Percentiles rank a stretch among this genome's conserved stretches.
Evolutionary conservation across 1,140 invertebrate genomes (phyloP).

Genomic region (Agrypnia vestita): DNA sequence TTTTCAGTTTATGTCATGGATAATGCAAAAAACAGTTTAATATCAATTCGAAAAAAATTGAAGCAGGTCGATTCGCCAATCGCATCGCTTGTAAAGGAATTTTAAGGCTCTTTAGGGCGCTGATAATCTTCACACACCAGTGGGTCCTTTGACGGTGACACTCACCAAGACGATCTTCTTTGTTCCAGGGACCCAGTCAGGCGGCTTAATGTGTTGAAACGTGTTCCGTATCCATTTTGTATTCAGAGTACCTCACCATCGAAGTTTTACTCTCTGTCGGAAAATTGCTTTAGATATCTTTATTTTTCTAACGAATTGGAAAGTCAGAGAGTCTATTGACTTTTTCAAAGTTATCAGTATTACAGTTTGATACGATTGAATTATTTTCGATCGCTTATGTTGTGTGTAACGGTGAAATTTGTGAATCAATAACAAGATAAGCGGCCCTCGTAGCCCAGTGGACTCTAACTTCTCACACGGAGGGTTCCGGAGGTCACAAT

Average conservation of each 20-base stretch:
- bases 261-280: no score
- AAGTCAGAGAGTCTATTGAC: no score
- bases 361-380: no score
- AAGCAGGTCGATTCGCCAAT: not conserved
- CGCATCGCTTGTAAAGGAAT: conserved; percentile 3
- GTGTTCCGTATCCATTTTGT: conserved; percentile 38
- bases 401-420: no score
- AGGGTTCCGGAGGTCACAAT: no score
- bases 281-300: no score
- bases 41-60: not conserved
- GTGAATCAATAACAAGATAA: no score
- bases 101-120: conserved; percentile 26
- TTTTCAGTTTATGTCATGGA: not conserved
- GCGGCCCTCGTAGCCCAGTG: no score
- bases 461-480: no score
- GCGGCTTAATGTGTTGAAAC: conserved; percentile 44
- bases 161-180: conserved; percentile 46
- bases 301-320: no score
- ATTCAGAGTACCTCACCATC: conserved; percentile 3
- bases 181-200: conserved; percentile 43
- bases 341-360: no score
- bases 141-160: conserved; percentile 50
- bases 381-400: no score
- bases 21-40: not conserved
- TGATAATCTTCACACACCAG: conserved; percentile 48